These are phyloP conservation scores for Microchirus variegatus DNA, from an alignment of 2,797 vertebrate species.

Conservation along the genomic window DNA sequence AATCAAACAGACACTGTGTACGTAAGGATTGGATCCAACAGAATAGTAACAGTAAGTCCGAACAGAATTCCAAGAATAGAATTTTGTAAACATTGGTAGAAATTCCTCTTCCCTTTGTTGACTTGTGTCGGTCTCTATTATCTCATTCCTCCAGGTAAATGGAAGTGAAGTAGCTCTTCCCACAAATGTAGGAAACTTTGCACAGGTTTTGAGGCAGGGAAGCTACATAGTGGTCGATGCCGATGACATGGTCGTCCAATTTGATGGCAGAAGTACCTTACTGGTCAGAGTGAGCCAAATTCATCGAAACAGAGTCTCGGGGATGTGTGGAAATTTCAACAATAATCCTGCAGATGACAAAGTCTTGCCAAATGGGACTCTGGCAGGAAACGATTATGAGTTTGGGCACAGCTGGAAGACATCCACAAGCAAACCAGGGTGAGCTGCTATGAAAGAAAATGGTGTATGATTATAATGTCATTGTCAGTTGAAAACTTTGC, in stretches of 20 bases:
- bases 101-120: background rate
- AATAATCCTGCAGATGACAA: constrained; percentile 65
- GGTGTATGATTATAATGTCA: background rate
- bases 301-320: constrained; percentile 39
- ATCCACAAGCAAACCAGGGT: constrained; percentile 63
- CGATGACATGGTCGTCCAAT: constrained; percentile 40
- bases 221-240: constrained; percentile 37
- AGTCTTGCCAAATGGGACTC: constrained; percentile 49
- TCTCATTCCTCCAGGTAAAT: constrained; percentile 59
- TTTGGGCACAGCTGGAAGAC: constrained; percentile 74
- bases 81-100: background rate
- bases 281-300: constrained; percentile 48
- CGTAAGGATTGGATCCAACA: constrained; percentile 65
- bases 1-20: constrained; percentile 7
- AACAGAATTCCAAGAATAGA: background rate
- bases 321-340: constrained; percentile 76
- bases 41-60: constrained; percentile 51
- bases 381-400: constrained; percentile 52
- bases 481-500: background rate
- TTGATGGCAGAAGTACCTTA: constrained; percentile 56
- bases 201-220: constrained; percentile 33
- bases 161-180: constrained; percentile 41
- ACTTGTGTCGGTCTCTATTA: background rate
- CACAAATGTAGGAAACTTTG: constrained; percentile 27
- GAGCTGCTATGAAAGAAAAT: constrained; percentile 3